Conservation (phyloP, 2,113 vertebrate species). For the Alces alces region DNA sequence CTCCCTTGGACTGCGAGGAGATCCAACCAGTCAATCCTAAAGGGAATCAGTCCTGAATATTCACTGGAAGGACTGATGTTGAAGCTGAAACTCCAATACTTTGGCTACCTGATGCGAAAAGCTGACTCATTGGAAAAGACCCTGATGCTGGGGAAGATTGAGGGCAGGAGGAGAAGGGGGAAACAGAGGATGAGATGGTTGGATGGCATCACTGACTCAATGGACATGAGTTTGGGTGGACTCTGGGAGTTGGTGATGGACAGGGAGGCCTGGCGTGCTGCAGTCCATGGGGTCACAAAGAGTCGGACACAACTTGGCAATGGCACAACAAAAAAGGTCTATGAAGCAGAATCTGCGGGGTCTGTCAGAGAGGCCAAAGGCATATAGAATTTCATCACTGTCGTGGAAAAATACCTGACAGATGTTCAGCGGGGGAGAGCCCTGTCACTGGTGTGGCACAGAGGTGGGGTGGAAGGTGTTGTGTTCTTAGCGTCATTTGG, state of each 20-base stretch:
- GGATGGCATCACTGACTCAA: neutral
- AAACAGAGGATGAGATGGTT: neutral
- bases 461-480: neutral
- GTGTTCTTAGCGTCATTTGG: neutral
- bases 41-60: neutral
- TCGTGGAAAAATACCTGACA: neutral
- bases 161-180: neutral
- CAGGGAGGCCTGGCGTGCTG: neutral
- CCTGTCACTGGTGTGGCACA: neutral
- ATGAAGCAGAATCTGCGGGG: neutral
- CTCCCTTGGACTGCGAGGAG: neutral
- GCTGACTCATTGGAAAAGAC: neutral
- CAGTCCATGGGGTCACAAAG: neutral
- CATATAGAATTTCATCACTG: neutral
- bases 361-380: neutral
- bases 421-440: neutral
- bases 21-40: neutral
- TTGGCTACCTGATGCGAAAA: neutral
- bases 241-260: neutral
- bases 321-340: neutral
- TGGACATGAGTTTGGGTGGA: neutral
- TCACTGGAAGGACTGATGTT: neutral
- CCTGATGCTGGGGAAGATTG: neutral
- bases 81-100: neutral
- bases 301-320: neutral